These are phyloP conservation scores for Rhagium mordax DNA, from an alignment of 2,888 invertebrate species.

Conservation along the genomic window DNA sequence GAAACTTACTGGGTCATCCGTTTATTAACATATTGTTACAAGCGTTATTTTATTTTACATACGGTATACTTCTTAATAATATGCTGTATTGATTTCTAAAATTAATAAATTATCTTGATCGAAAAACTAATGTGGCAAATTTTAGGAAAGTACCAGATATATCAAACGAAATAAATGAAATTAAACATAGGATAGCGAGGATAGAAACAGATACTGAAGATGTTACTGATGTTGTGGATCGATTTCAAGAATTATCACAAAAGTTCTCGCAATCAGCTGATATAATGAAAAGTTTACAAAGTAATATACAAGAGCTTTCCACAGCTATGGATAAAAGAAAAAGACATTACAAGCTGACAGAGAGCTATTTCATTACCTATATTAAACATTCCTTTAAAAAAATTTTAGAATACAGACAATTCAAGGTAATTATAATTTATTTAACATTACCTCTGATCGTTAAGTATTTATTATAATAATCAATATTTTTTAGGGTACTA, in stretches of 20 bases:
- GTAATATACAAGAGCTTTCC: conserved; percentile 57
- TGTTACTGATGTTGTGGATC: conserved; percentile 56
- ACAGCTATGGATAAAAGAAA: conserved; percentile 63
- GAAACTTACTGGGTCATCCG: too few species aligned
- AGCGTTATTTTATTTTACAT: too few species aligned
- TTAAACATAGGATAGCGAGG: conserved; percentile 69
- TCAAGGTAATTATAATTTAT: conserved; percentile 69
- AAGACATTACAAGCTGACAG: conserved; percentile 64
- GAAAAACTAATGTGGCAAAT: too few species aligned
- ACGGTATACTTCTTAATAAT: too few species aligned
- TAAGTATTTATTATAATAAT: too few species aligned
- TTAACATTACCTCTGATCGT: neutral
- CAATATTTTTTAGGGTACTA: conserved; percentile 70
- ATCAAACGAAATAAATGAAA: conserved; percentile 68
- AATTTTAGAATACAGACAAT: conserved; percentile 74
- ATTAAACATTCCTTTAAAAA: conserved; percentile 72
- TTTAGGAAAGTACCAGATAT: conserved; percentile 60
- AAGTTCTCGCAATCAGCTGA: conserved; percentile 62
- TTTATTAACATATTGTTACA: too few species aligned
- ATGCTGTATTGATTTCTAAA: too few species aligned
- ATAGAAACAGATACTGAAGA: conserved; percentile 66
- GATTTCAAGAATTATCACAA: conserved; percentile 62
- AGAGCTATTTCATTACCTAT: conserved; percentile 66
- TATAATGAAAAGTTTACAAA: conserved; percentile 58
- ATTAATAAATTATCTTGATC: too few species aligned